Evolutionary conservation across 2,797 vertebrate genomes (phyloP).

Genomic region (Syngnathus acus): DNA sequence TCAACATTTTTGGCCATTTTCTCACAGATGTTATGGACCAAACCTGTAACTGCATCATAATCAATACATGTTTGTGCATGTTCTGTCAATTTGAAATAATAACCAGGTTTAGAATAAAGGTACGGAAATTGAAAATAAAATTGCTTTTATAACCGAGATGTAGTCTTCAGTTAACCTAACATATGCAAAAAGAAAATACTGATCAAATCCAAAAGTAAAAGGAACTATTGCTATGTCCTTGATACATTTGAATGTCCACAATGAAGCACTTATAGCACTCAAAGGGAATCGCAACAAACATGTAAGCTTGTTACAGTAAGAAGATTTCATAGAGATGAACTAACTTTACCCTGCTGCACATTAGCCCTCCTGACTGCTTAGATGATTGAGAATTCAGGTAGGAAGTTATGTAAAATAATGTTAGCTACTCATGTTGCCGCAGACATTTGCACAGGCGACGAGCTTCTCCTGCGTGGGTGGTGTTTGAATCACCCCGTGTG

Average conservation of each 20-base stretch:
- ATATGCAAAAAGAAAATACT: not conserved
- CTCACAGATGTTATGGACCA: too few species aligned
- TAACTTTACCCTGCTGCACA: constrained; percentile 60
- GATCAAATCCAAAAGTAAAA: not conserved
- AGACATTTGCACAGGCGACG: not conserved
- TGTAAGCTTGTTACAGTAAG: constrained; percentile 71
- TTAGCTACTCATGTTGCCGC: constrained; percentile 3
- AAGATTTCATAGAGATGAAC: constrained; percentile 66
- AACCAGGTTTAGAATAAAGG: too few species aligned
- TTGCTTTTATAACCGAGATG: too few species aligned
- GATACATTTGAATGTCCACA: constrained; percentile 15
- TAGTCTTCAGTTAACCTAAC: not conserved
- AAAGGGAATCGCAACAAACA: constrained; percentile 53
- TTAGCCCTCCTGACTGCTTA: constrained; percentile 21
- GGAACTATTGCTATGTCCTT: not conserved
- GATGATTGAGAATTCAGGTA: constrained; percentile 9
- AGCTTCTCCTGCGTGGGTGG: constrained; percentile 3
- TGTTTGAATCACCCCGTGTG: constrained; percentile 26
- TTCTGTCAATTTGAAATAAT: too few species aligned
- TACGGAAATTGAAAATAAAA: too few species aligned
- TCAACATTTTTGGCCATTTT: too few species aligned
- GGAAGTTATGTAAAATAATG: not conserved
- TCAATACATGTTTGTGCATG: too few species aligned
- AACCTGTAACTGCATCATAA: too few species aligned
- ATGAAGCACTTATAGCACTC: constrained; percentile 27